These are phyloP conservation scores for Coboldia fuscipes DNA, from an alignment of 1,140 invertebrate species.

Conservation along the genomic window DNA sequence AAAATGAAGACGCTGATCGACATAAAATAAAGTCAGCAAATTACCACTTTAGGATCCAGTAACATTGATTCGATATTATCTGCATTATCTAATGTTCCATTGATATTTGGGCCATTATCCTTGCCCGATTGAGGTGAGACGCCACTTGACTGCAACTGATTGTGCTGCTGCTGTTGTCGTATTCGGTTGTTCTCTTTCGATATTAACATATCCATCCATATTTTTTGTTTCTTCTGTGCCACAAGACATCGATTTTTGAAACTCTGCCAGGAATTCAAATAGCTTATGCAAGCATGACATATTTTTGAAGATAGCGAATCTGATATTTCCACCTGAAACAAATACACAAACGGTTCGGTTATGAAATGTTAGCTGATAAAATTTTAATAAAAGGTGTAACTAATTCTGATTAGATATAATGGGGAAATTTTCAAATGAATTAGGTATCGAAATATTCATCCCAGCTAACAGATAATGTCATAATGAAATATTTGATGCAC, in stretches of 20 bases:
- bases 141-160: no score
- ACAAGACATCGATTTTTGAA: conserved; percentile 20
- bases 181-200: conserved; percentile 2
- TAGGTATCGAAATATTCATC: not conserved
- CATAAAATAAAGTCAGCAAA: no score
- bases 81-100: no score
- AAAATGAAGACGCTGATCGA: no score
- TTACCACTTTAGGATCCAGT: no score
- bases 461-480: not conserved
- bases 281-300: conserved; percentile 21
- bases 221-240: conserved; percentile 16
- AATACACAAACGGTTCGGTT: not conserved
- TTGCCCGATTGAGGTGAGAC: no score
- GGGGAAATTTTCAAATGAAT: not conserved
- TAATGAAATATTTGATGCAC: not conserved
- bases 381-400: not conserved
- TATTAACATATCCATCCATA: conserved; percentile 13
- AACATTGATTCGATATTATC: no score
- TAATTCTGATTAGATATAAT: not conserved
- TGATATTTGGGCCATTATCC: no score
- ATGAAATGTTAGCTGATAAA: not conserved
- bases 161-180: conserved; percentile 6
- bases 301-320: conserved; percentile 17
- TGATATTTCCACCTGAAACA: conserved; percentile 11
- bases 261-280: conserved; percentile 21